Conservation (phyloP, 1,140 invertebrate genomes). For the Rhyzopertha dominica region DNA sequence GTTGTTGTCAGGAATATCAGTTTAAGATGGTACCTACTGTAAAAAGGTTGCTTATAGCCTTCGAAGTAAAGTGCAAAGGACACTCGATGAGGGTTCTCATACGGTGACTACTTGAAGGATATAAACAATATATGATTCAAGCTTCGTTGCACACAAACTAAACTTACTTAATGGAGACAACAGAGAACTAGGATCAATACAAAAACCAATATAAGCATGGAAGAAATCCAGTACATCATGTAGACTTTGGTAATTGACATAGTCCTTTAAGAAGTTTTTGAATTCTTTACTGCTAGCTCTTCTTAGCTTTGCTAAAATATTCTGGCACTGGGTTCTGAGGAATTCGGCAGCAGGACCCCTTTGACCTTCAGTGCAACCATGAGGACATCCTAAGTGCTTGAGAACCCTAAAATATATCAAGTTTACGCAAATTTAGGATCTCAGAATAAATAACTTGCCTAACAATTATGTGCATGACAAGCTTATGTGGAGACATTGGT, state of each 20-base stretch:
- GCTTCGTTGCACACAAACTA: conserved; percentile 5
- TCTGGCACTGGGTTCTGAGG: conserved; percentile 80
- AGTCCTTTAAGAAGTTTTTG: conserved; percentile 72
- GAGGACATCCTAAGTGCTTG: conserved; percentile 86
- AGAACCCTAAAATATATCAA: conserved; percentile 59
- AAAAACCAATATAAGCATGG: conserved; percentile 93
- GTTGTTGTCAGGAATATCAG: too few relatives aligned
- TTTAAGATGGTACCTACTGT: too few relatives aligned
- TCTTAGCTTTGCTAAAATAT: conserved; percentile 72
- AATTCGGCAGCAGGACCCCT: conserved; percentile 87
- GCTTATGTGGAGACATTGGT: conserved; percentile 33
- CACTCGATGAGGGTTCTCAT: too few relatives aligned
- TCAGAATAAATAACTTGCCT: conserved; percentile 27
- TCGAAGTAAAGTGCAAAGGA: too few relatives aligned
- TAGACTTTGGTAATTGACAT: conserved; percentile 71
- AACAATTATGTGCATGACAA: conserved; percentile 42
- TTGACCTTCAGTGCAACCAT: conserved; percentile 77
- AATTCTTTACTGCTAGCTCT: conserved; percentile 64
- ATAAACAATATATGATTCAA: too few relatives aligned
- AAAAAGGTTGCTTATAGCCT: too few relatives aligned
- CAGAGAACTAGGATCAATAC: conserved; percentile 79
- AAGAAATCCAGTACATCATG: conserved; percentile 88
- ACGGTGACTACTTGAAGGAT: too few relatives aligned
- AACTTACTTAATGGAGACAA: conserved; percentile 81
- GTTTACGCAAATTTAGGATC: conserved; percentile 11